Evolutionary conservation across 2,113 vertebrate species (phyloP).

Genomic region (Pseudonaja textilis): DNA sequence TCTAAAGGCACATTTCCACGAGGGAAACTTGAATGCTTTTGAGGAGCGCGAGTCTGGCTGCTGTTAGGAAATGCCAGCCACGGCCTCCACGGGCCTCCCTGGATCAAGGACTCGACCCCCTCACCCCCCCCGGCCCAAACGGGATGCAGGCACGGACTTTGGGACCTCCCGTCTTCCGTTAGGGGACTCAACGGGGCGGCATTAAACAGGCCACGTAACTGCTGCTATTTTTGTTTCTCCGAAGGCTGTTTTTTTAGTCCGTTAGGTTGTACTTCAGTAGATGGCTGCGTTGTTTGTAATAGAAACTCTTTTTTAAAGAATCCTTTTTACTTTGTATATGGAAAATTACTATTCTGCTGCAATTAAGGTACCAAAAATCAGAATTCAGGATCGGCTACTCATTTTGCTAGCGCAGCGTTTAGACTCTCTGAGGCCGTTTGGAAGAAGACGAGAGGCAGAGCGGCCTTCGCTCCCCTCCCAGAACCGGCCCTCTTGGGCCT

Average conservation of each 20-base stretch:
- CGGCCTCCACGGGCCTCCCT: conserved; percentile 32
- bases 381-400: neutral
- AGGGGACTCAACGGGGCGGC: conserved; percentile 35
- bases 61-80: conserved; percentile 34
- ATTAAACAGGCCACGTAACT: conserved; percentile 43
- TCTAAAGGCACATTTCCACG: conserved; percentile 73
- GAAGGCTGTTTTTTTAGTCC: conserved; percentile 59
- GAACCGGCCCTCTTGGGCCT: neutral
- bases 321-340: neutral
- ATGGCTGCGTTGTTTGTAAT: conserved; percentile 45
- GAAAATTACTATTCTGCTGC: neutral
- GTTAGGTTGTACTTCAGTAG: conserved; percentile 61
- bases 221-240: conserved; percentile 54
- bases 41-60: conserved; percentile 39
- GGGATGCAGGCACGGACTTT: conserved; percentile 40
- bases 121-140: neutral
- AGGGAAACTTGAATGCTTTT: conserved; percentile 53
- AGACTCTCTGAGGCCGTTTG: neutral
- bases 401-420: neutral
- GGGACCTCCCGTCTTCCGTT: neutral
- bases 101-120: conserved; percentile 24
- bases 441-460: neutral
- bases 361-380: neutral
- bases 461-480: neutral
- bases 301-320: neutral